These are phyloP conservation scores for Phalacrocorax brasilianus DNA, from an alignment of 2,113 vertebrate species.

Conservation along the genomic window DNA sequence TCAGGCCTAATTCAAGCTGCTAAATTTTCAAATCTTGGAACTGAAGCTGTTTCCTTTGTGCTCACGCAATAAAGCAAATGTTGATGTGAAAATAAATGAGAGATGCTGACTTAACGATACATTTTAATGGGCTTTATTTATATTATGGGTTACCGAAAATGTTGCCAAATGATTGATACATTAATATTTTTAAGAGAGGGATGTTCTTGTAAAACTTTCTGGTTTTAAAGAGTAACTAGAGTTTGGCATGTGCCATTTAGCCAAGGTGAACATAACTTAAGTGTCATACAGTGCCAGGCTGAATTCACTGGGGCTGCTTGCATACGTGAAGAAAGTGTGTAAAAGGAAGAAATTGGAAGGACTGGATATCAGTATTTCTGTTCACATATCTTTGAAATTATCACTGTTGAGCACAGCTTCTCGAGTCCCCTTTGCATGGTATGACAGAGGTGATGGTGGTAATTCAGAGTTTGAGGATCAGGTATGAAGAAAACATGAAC, in stretches of 20 bases:
- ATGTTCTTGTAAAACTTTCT: background rate
- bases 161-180: background rate
- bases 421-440: background rate
- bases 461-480: background rate
- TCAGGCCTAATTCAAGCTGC: slow-evolving; percentile 21
- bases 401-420: background rate
- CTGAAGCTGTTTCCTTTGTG: background rate
- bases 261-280: background rate
- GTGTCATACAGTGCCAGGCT: background rate
- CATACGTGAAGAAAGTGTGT: background rate
- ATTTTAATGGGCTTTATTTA: background rate
- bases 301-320: background rate
- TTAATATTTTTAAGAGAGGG: background rate
- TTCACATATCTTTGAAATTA: background rate
- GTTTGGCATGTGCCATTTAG: background rate
- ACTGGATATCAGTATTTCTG: background rate
- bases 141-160: background rate
- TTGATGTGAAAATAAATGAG: background rate
- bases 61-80: background rate
- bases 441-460: background rate
- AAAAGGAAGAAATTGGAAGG: background rate
- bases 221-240: background rate
- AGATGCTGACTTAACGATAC: background rate
- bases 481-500: background rate
- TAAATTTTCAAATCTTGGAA: slow-evolving; percentile 23